A percentile compares a stretch with the other conserved stretches of the same genome.
These are phyloP conservation scores for Pangasianodon gigas DNA, from an alignment of 2,113 vertebrate species.

Conservation along the genomic window DNA sequence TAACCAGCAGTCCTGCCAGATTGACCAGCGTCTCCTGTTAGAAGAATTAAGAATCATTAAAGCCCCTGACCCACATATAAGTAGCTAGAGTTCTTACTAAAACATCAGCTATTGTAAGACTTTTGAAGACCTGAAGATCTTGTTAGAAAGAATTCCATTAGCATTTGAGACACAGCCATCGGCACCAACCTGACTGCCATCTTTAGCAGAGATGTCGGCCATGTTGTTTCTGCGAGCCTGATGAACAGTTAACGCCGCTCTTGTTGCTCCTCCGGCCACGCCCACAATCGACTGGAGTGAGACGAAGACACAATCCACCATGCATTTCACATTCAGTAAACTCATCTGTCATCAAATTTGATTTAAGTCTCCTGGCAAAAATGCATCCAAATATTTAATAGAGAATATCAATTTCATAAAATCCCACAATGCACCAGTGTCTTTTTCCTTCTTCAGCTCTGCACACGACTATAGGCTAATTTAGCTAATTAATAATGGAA, in stretches of 20 bases:
- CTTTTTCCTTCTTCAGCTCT: background rate
- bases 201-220: conserved; percentile 90
- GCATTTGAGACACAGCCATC: background rate
- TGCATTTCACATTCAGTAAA: background rate
- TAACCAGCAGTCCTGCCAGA: conserved; percentile 80
- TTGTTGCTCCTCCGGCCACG: conserved; percentile 88
- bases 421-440: background rate
- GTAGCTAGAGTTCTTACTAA: background rate
- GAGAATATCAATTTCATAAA: background rate
- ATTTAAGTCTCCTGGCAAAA: background rate
- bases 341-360: background rate
- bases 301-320: background rate
- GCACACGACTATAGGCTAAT: background rate
- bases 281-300: conserved; percentile 82
- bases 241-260: conserved; percentile 86
- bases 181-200: conserved; percentile 84
- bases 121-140: background rate
- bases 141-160: background rate
- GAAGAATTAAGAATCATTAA: background rate
- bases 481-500: background rate
- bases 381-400: background rate
- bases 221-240: conserved; percentile 91
- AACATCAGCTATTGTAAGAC: background rate
- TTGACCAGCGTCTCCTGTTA: conserved; percentile 87
- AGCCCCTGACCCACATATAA: background rate